phyloP scores from a whole-genome alignment of 53 echinoderm and acorn worm genomes.

The Mesocentrotus franciscanus region DNA sequence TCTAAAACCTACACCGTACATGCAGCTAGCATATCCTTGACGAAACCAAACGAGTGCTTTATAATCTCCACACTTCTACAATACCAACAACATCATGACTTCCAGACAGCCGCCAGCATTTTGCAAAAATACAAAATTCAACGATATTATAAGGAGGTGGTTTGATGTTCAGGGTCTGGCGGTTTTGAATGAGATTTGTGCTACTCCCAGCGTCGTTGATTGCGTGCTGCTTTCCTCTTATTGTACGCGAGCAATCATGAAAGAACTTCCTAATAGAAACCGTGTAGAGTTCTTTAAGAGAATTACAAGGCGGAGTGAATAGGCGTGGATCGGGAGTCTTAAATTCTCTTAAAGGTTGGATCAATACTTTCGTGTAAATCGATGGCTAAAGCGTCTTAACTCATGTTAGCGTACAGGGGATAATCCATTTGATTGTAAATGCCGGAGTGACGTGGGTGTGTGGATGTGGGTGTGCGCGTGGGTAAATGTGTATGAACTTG shows the following conservation, averaged over 20 bases:
- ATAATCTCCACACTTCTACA: not conserved
- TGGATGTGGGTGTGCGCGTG: not conserved
- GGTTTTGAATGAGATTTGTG: not conserved
- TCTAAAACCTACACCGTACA: not conserved
- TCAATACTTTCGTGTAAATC: constrained; percentile 57
- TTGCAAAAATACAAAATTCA: not conserved
- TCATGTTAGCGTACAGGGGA: not conserved
- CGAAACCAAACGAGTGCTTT: not conserved
- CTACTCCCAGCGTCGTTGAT: not conserved
- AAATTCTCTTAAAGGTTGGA: constrained; percentile 12
- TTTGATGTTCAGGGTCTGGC: not conserved
- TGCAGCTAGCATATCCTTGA: not conserved
- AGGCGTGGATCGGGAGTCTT: not conserved
- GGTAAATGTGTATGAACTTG: not conserved
- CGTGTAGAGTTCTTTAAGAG: not conserved
- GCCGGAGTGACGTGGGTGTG: not conserved
- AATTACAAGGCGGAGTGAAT: not conserved
- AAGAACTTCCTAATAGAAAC: not conserved
- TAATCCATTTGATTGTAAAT: not conserved
- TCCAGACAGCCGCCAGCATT: not conserved
- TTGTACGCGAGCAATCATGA: not conserved
- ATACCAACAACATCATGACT: not conserved
- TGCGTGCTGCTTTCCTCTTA: not conserved
- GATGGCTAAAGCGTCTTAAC: constrained; percentile 35
- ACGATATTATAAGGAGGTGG: not conserved